Base-by-base conservation (phyloP, 1,140 invertebrate species). In the Heliconius congener region DNA sequence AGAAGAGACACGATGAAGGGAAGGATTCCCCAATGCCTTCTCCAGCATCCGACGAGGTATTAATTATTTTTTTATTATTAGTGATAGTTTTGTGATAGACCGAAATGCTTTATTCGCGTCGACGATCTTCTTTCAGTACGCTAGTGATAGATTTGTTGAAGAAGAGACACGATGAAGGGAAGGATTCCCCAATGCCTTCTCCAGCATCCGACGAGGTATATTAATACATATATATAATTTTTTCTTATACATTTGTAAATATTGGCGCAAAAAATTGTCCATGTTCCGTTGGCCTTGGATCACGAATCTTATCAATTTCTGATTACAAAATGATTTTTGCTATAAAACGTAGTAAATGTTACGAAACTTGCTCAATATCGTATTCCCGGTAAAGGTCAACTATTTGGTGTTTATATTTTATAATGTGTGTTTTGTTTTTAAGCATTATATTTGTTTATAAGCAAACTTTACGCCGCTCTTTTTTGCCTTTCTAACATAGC, bases 271-370 rank as follows among this genome's bases (percentile, higher is more conserved):
- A 16, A 86, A 71, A n/a, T 66, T 13, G 23, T 27, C 79, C 76
- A 82, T 82, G 80, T 81, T 79, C 57, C 78, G 60, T 73, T 84
- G 86, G 81, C 90, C 90, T 92, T 92, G 89, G 88, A 86, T 86
- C 81, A 82, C 71, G 81, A 88, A 91, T 88, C 87, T 92, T 90
- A 92, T 92, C 91, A 85, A 73, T 82, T 81, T 86, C 84, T 87
- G 90, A 91, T 90, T 91, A 87, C 86, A 77, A 79, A 83, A 86
- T 84, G 83, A 84, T 87, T 88, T 87, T 85, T 82, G 79, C 82
- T 81, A 81, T 70, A 79, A 78, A 78, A 77, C 76, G 23, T 73
- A 73, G 46, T 52, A 46, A 16, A 27, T 77, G 73, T 79, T 81
- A 70, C 73, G 60, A 79, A 76, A 81, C 73, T 75, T 46, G 71